These are phyloP conservation scores for Perca flavescens DNA, from an alignment of 2,113 vertebrate species.

Conservation along the genomic window DNA sequence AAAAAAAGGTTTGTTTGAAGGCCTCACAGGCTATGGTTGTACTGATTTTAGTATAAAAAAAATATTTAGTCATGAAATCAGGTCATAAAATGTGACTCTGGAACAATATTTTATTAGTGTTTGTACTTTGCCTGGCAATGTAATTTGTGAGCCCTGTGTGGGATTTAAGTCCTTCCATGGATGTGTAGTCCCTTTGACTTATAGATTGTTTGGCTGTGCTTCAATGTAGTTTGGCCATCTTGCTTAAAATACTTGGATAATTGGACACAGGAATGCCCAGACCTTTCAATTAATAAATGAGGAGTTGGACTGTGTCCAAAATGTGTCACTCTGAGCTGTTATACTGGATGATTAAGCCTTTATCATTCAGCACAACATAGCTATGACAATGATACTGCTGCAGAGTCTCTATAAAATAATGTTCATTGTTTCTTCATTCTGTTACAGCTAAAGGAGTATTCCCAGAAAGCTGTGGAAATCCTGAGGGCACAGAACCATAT, in stretches of 20 bases:
- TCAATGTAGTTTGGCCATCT: not conserved
- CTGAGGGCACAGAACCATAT: constrained; percentile 97
- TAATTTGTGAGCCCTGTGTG: not conserved
- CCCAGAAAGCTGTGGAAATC: constrained; percentile 98
- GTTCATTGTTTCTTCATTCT: constrained; percentile 13
- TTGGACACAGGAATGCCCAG: not conserved
- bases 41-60: not conserved
- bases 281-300: not conserved
- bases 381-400: not conserved
- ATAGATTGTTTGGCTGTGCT: not conserved
- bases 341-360: not conserved
- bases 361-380: not conserved
- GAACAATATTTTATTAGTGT: not conserved
- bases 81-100: not conserved
- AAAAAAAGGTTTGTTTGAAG: constrained; percentile 90
- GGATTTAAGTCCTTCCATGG: not conserved
- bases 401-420: not conserved
- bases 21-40: accelerated
- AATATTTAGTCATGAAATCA: not conserved
- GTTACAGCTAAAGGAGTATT: constrained; percentile 94
- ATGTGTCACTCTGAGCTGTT: not conserved
- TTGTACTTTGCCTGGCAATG: accelerated
- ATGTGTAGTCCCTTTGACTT: not conserved
- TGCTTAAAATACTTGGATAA: not conserved
- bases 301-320: not conserved